Base-by-base conservation (phyloP, 2,888 invertebrate genomes). In the Drosophila tripunctata region DNA sequence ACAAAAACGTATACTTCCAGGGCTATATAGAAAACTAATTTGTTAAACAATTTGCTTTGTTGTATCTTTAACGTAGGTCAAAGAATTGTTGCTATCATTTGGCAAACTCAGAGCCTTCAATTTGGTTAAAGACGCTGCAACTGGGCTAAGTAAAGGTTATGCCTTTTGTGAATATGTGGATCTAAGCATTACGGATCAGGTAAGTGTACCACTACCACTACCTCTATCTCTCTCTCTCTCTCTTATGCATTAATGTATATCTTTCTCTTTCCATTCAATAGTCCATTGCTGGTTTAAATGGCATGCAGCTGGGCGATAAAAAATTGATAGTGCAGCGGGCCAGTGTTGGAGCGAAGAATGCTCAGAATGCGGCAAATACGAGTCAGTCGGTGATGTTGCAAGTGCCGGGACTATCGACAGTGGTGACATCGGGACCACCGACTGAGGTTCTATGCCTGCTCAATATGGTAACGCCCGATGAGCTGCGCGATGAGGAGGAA, bases 141-240 rank as follows among this genome's bases (percentile, higher is more conserved):
- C 99, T 60, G 99, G 99, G 30, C 93, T 99, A 50, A 98, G 98
- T 90, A 99, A 99, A 92, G 99, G 99, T 24, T 99, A 99, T 92
- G 99, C 99, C n/a, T 99, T 99, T 93, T 99, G 99, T 91, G 99
- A 99, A 93, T 99, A 99, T 92, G 96, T 98, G 78, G 99, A 99
- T 91, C 96, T 97, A 65, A 95, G 96, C 47, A 97, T 99, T 93
- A 99, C 99, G 8, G 99, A 99, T 92, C 98, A 98, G 94, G 97
- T 97, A 93, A 90, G 79, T 22, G n/a, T 21, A 1, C 14, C 4
- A n/a, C 5, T 17, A n/a, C n/a, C 17, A 24, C 14, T n/a, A 8
- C 5, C n/a, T 12, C 19, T 17, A 3, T 2, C 21, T 15, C 3
- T 33, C 30, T 47, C 22, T 22, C 12, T n/a, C 3, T 48, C 54